Evolutionary conservation across 2,888 invertebrate species (phyloP).

Genomic region (Trichogramma evanescens): DNA sequence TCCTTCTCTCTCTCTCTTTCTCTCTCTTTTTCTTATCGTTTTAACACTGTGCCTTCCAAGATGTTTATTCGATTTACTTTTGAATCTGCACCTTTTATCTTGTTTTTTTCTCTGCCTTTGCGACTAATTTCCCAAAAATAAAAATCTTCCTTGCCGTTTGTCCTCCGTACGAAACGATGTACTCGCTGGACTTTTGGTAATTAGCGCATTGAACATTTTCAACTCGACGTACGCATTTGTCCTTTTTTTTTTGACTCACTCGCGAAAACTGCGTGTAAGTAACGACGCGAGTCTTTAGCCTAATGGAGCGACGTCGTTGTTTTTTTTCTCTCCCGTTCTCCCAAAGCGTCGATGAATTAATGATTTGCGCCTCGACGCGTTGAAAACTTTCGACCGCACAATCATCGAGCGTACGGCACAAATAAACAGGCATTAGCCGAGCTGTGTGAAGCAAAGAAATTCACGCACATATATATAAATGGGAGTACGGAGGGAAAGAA

Average conservation of each 20-base stretch:
- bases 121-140: no score
- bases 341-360: conserved; percentile 4
- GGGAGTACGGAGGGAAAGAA: conserved; percentile 2
- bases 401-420: background rate
- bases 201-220: conserved; percentile 37
- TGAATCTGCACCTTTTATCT: no score
- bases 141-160: no score
- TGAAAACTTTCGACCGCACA: background rate
- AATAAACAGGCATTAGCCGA: background rate
- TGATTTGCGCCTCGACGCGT: background rate
- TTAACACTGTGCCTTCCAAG: conserved; percentile 5
- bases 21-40: background rate
- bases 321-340: conserved; percentile 12
- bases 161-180: no score
- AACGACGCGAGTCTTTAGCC: conserved; percentile 14
- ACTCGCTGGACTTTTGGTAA: conserved; percentile 27
- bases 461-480: background rate
- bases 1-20: conserved; percentile 10
- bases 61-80: conserved; percentile 45
- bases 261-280: conserved; percentile 6
- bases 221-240: conserved; percentile 20
- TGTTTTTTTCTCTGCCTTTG: no score
- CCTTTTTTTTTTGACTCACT: conserved; percentile 25
- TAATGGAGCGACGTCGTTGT: conserved; percentile 14
- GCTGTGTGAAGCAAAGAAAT: background rate